A percentile compares a stretch with the other conserved stretches of the same genome.
phyloP scores from a whole-genome alignment of 2,888 invertebrate species.

The Xylota sylvarum region DNA sequence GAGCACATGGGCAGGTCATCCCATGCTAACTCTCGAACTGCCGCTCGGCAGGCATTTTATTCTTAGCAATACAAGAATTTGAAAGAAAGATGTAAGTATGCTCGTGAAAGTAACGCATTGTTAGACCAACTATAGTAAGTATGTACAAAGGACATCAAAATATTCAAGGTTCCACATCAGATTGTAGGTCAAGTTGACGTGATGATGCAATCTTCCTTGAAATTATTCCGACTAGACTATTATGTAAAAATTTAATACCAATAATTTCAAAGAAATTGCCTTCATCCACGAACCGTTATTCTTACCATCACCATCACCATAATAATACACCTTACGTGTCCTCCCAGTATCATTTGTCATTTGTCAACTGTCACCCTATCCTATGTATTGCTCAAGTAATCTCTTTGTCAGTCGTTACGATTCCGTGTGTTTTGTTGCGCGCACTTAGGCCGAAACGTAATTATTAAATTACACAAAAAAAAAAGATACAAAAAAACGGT shows the following conservation, averaged over 20 bases:
- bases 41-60: no score
- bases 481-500: slow-evolving; percentile 21
- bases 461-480: slow-evolving; percentile 49
- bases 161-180: no score
- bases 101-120: no score
- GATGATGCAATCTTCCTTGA: no score
- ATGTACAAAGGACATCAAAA: no score
- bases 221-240: background rate
- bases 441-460: slow-evolving; percentile 36
- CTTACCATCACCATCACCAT: background rate
- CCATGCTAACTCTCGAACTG: no score
- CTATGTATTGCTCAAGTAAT: slow-evolving; percentile 25
- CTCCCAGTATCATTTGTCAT: slow-evolving; percentile 44
- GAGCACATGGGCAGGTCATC: no score
- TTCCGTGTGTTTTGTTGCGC: slow-evolving; percentile 37
- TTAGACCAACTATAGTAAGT: no score
- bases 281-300: slow-evolving; percentile 38
- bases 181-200: no score
- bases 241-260: no score
- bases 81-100: no score
- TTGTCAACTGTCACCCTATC: slow-evolving; percentile 51
- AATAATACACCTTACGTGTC: slow-evolving; percentile 12
- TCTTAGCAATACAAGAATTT: no score
- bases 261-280: slow-evolving; percentile 16
- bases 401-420: slow-evolving; percentile 10